A percentile compares a stretch with the other conserved stretches of the same genome.
phyloP scores from a whole-genome alignment of 2,888 invertebrate genomes.

The Timema cristinae region DNA sequence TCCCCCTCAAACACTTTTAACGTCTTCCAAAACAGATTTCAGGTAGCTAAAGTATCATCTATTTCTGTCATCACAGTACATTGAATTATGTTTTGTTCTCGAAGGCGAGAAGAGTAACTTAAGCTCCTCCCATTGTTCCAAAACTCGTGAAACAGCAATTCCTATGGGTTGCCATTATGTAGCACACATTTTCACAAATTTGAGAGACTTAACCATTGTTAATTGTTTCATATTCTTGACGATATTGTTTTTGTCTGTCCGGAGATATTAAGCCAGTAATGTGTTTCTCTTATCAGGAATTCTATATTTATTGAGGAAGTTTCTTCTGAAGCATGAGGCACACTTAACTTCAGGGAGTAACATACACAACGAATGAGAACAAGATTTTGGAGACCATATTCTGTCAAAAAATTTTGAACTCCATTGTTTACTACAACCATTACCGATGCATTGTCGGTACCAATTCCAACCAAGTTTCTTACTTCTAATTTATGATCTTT shows the following conservation, averaged over 20 bases:
- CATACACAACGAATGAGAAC: constrained; percentile 12
- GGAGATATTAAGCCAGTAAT: neutral
- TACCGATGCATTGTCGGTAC: neutral
- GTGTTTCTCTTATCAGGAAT: neutral
- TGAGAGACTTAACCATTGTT: neutral
- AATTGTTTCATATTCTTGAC: neutral
- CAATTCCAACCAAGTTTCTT: neutral
- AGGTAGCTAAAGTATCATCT: neutral
- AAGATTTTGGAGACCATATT: neutral
- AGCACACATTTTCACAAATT: neutral
- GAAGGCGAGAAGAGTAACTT: neutral
- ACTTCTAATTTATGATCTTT: neutral
- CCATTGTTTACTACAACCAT: constrained; percentile 10
- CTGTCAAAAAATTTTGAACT: constrained; percentile 5
- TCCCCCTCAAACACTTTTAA: neutral
- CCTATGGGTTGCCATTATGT: neutral
- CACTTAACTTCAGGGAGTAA: constrained; percentile 13
- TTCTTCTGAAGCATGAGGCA: constrained; percentile 11
- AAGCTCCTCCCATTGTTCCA: neutral
- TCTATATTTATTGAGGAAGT: no score
- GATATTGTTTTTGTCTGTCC: neutral
- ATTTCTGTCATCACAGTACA: neutral
- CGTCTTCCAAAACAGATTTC: neutral
- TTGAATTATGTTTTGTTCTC: neutral
- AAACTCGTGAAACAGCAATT: neutral